A percentile compares a stretch with the other conserved stretches of the same genome.
Evolutionary conservation across 2,113 vertebrate genomes (phyloP).

Genomic region (Etheostoma spectabile): DNA sequence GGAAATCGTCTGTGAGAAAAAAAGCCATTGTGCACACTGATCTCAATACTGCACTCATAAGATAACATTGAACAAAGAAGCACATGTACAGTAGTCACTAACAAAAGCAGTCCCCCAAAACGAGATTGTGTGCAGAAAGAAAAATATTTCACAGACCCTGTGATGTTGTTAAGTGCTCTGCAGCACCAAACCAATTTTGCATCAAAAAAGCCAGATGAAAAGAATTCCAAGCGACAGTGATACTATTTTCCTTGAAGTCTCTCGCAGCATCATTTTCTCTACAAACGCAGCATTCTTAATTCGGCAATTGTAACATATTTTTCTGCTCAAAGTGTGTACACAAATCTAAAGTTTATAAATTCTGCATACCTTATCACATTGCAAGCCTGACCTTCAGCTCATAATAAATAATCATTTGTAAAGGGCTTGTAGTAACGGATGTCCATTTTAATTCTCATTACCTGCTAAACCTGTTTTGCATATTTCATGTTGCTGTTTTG

Average conservation of each 20-base stretch:
- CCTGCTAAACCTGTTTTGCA: conserved; percentile 13
- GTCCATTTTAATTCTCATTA: conserved; percentile 41
- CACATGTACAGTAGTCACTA: conserved; percentile 8
- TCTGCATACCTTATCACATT: neutral
- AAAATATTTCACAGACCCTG: conserved; percentile 57
- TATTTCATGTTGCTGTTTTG: conserved; percentile 13
- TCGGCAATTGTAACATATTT: conserved; percentile 37
- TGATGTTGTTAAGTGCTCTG: conserved; percentile 73
- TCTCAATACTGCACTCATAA: conserved; percentile 32
- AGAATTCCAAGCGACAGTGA: conserved; percentile 69
- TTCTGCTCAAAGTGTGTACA: conserved; percentile 13
- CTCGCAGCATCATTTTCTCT: conserved; percentile 49
- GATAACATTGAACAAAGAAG: conserved; percentile 36
- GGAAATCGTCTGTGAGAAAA: conserved; percentile 11
- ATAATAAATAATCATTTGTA: conserved; percentile 16
- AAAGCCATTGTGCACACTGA: conserved; percentile 15
- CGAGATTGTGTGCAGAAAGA: conserved; percentile 37
- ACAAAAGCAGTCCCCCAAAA: conserved; percentile 34
- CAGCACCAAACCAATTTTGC: conserved; percentile 76
- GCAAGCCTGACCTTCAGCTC: conserved; percentile 23
- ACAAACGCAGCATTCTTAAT: conserved; percentile 40
- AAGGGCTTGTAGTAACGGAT: conserved; percentile 16
- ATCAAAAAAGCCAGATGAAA: conserved; percentile 78
- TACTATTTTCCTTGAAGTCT: conserved; percentile 66
- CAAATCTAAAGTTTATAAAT: conserved; percentile 16